Conservation (phyloP, 1,140 invertebrate genomes). For the Microplitis mediator region DNA sequence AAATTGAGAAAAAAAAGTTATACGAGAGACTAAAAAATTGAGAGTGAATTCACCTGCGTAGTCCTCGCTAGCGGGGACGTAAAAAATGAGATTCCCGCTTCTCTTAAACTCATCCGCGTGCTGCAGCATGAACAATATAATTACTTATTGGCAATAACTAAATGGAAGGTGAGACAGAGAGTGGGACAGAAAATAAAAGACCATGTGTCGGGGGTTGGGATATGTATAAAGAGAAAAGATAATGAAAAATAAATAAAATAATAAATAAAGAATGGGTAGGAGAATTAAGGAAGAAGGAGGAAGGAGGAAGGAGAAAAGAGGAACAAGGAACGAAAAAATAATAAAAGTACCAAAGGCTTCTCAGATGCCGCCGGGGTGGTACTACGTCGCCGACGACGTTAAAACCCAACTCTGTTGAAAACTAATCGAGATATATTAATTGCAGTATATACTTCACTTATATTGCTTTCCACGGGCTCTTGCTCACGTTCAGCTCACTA, state of each 20-base stretch:
- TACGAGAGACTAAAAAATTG: neutral
- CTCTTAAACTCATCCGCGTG: neutral
- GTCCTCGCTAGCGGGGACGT: constrained; percentile 30
- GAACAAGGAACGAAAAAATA: neutral
- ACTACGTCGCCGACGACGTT: constrained; percentile 27
- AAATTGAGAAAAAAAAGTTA: constrained; percentile 3
- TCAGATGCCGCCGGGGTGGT: constrained; percentile 1
- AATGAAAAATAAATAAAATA: no score
- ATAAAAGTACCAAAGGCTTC: neutral
- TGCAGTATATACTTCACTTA: constrained; percentile 52
- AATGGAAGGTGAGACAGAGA: constrained; percentile 39
- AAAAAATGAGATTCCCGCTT: constrained; percentile 29
- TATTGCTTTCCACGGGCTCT: constrained; percentile 43
- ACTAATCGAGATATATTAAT: constrained; percentile 58
- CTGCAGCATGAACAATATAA: constrained; percentile 39
- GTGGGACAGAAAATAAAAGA: constrained; percentile 25
- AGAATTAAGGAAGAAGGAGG: neutral
- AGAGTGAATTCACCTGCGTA: constrained; percentile 13
- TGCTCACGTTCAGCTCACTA: constrained; percentile 33
- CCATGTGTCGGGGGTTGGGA: constrained; percentile 11
- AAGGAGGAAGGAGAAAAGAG: neutral
- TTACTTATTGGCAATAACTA: constrained; percentile 52
- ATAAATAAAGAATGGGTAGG: constrained; percentile 16
- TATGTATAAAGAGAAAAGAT: no score
- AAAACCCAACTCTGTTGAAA: constrained; percentile 52